A percentile compares a stretch with the other conserved stretches of the same genome.
Evolutionary conservation across 2,797 vertebrate species (phyloP).

Genomic region (Hippopotamyrus pictus): DNA sequence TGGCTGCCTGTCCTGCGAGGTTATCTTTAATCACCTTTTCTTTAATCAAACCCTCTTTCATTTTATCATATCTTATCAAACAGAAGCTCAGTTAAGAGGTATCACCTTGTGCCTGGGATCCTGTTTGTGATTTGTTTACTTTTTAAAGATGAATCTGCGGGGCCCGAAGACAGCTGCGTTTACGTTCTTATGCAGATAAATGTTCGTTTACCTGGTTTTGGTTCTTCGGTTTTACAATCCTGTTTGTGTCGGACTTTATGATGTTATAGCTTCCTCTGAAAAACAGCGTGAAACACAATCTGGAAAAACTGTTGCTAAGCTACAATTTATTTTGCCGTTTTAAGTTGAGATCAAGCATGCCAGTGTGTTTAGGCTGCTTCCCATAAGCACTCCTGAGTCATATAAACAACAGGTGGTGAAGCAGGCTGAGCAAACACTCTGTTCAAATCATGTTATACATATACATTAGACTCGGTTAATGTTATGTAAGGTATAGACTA

Average conservation of each 20-base stretch:
- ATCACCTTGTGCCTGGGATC: neutral
- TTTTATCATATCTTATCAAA: neutral
- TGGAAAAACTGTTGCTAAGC: neutral
- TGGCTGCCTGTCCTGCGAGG: neutral
- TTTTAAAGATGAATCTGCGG: neutral
- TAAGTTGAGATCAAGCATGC: neutral
- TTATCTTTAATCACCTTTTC: neutral
- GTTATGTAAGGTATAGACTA: neutral
- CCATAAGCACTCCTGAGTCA: neutral
- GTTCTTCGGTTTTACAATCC: neutral
- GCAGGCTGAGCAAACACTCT: neutral
- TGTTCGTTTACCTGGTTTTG: neutral
- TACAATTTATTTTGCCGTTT: neutral
- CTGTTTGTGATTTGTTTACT: neutral
- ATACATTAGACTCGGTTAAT: neutral
- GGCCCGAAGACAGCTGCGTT: neutral
- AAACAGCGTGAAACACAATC: neutral
- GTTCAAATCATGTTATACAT: slow-evolving; percentile 2
- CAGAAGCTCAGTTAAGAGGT: neutral
- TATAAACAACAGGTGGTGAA: neutral
- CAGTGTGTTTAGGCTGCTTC: neutral
- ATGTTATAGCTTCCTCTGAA: neutral
- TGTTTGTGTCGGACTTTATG: neutral
- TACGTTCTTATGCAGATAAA: neutral
- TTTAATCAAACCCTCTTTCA: neutral